Base-by-base conservation (phyloP, 2,888 invertebrate species). In the Agrenia bidenticulata region DNA sequence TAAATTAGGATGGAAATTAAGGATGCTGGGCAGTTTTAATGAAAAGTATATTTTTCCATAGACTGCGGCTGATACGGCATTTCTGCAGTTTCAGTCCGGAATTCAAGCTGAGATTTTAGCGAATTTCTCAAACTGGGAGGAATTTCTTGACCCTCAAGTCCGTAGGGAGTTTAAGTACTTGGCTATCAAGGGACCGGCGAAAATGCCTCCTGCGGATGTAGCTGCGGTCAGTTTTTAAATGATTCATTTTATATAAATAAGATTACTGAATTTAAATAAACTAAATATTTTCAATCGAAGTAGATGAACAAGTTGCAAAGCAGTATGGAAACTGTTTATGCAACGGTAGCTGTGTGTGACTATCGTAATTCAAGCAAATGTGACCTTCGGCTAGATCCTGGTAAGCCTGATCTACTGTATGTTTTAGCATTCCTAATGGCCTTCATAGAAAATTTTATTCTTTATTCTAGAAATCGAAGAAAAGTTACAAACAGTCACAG, bases 251-350 rank as follows among this genome's bases (percentile, higher is more conserved):
- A n/a, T n/a, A n/a, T n/a, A n/a, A n/a, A n/a, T n/a, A n/a, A n/a
- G 27, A 27, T 61, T 49, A 2, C 1, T 11, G 26, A 50, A 13
- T 41, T 56, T n/a, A 23, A 32, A 17, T 39, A 23, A 57, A 55
- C 39, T 2, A 15, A 24, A 9, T 41, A 1, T n/a, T n/a, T n/a
- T n/a, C n/a, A n/a, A n/a, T n/a, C 27, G 49, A 13, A 49, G 19
- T 56, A 76, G 76, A 71, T 71, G 70, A 73, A 68, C 24, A 54
- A 66, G 23, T 23, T 79, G 11, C 73, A 77, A 32, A 76, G 78
- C 1, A 73, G 77, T 17, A 78, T 81, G 78, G 77, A 78, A 53
- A 72, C 76, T 11, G 77, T 77, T 27, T 80, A 81, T 70, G 77
- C 79, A 54, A 78, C 77, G 13, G 80, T 78, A 0, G 75, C 72